Evolutionary conservation across 2,888 invertebrate species (phyloP), one percentile per base, ranked within the genome.

Genomic region (Sesamia inferens): DNA sequence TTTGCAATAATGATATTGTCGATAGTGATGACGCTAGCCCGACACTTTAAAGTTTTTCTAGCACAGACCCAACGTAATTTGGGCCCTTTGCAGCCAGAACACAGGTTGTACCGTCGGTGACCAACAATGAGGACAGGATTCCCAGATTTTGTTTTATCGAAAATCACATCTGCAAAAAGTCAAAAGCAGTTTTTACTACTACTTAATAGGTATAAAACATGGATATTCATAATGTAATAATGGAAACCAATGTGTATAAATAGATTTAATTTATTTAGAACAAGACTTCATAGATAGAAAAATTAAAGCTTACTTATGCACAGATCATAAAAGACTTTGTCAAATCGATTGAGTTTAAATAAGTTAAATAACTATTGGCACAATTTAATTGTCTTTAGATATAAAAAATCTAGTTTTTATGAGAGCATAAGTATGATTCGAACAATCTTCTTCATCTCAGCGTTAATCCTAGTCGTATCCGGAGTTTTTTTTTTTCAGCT

Each of bases 51-150:
- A 11, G 58, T 58, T 19, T 55, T 82, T 44, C 63, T 71, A 16
- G 73, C 64, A 42, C 87, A 85, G n/a, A 70, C 78, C 86, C 88
- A 87, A 2, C 78, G 71, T 0, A 83, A 71, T 70, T 83, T 83
- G 0, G 66, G 47, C 0, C 87, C 87, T 7, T 44, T 75, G 44
- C 57, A 59, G 16, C 79, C 78, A 5, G 78, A 67, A 61, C 79
- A 78, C 48, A 85, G 82, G 71, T 81, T 85, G 55, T 85, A 87
- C 5, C 77, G 70, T 16, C 71, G 55, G 0, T 7, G 2, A 6
- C 68, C 70, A 7, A 63, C 14, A 7, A 65, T 19, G 2, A 81
- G 63, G 16, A 73, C 73, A 10, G 73, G 68, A 8, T 71, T 78
- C 4, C 71, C 80, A 7, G 13, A 54, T 44, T 19, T 78, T 10